Base-by-base conservation (phyloP, 2,797 vertebrate species). In the Neomorphus geoffroyi region DNA sequence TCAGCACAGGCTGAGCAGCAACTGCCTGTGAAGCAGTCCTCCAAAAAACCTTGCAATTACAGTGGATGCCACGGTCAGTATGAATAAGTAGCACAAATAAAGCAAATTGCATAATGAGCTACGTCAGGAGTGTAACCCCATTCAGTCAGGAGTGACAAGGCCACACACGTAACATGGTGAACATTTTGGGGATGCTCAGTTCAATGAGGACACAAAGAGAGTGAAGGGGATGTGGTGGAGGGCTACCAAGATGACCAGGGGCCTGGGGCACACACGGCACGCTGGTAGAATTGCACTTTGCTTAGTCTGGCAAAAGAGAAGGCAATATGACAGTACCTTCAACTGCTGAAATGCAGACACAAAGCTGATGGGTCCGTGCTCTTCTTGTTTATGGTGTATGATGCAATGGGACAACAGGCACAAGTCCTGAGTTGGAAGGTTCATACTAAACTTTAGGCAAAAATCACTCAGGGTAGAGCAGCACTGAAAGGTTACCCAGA, bases 21-120 rank as follows among this genome's bases (percentile, higher is more conserved):
- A n/a, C n/a, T n/a, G n/a, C n/a, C n/a, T n/a, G n/a, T n/a, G n/a
- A n/a, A n/a, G n/a, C n/a, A n/a, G n/a, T n/a, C 30, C 39, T 70
- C 56, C 73, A 54, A 35, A 39, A 39, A 30, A 18, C 32, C 27
- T 27, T 35, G 18, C 43, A 16, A 22, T 22, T 30, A 35, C 14
- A 22, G 30, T 8, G 50, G 26, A 22, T 13, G 33, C 17, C 26
- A 18, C 3, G 2, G 41, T 32, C 51, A 50, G 30, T 32, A 22
- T 3, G 14, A 79, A 32, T 6, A n/a, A n/a, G n/a, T 6, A 35
- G 41, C 5, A 26, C 26, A 23, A 80, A 43, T 12, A 65, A 35
- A 71, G 32, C 43, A n/a, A 45, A 58, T 12, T 1, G 0, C 8
- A 3, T 13, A n/a, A n/a, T 2, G 5, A 37, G 28, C 37, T 50